Evolutionary conservation across 2,888 invertebrate genomes (phyloP).

Genomic region (Nebria salina): DNA sequence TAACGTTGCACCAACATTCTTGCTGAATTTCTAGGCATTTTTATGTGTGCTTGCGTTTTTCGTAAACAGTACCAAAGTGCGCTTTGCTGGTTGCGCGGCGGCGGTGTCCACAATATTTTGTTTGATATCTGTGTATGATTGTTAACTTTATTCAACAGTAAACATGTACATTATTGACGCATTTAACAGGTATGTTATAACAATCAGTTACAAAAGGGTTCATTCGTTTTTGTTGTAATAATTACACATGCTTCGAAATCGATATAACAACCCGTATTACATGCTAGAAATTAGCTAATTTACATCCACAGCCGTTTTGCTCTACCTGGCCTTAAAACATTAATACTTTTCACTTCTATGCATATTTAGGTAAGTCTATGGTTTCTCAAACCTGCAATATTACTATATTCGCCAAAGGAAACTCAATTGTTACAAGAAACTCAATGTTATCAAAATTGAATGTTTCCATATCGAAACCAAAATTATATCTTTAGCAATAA

Average conservation of each 20-base stretch:
- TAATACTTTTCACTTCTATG: no score
- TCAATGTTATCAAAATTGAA: no score
- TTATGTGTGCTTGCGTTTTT: constrained; percentile 23
- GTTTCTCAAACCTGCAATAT: no score
- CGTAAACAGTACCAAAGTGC: constrained; percentile 43
- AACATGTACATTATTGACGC: constrained; percentile 29
- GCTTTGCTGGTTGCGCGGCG: constrained; percentile 40
- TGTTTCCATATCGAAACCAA: no score
- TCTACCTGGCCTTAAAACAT: neutral
- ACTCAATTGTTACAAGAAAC: no score
- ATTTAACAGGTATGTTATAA: constrained; percentile 20
- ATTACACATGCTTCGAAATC: constrained; percentile 37
- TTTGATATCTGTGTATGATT: constrained; percentile 34
- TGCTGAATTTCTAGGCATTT: constrained; percentile 19
- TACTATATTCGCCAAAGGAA: no score
- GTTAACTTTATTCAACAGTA: constrained; percentile 23
- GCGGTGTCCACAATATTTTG: constrained; percentile 39
- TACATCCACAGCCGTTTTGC: constrained; percentile 36
- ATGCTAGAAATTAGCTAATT: constrained; percentile 28
- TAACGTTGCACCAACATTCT: constrained; percentile 22
- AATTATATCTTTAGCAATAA: no score
- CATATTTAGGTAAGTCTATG: no score
- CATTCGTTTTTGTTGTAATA: constrained; percentile 8
- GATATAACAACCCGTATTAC: constrained; percentile 41
- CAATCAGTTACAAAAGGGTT: neutral